Conservation (phyloP, 2,797 vertebrate genomes). For the Hozukius guyotensis region DNA sequence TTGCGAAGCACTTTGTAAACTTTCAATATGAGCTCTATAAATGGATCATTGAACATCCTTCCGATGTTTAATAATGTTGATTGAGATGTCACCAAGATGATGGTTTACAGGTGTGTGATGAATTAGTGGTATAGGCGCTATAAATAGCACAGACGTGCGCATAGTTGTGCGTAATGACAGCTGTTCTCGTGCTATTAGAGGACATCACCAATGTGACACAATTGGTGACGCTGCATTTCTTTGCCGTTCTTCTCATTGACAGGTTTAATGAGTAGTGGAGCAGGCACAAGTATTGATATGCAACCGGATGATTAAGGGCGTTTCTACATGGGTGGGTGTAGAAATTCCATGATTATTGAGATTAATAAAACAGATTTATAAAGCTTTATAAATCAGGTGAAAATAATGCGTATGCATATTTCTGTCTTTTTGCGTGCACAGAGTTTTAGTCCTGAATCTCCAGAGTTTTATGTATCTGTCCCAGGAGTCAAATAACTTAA, state of each 20-base stretch:
- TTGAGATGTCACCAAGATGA: background rate
- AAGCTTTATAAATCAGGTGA: background rate
- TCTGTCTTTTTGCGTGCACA: background rate
- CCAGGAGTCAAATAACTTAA: background rate
- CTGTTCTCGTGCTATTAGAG: background rate
- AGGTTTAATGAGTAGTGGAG: background rate
- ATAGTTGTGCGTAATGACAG: background rate
- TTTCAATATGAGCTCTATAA: background rate
- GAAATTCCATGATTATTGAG: background rate
- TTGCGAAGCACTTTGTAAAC: background rate
- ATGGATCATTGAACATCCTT: background rate
- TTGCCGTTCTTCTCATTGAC: background rate
- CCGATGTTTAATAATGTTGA: background rate
- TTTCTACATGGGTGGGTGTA: background rate
- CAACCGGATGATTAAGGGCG: background rate
- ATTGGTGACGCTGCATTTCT: background rate
- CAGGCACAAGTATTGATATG: background rate
- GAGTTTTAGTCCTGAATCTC: background rate
- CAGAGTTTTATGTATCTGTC: background rate
- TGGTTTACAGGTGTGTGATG: background rate
- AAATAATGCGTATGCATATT: background rate
- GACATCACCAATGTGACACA: background rate
- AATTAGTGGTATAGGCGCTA: background rate
- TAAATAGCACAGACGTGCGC: background rate
- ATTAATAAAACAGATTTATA: background rate